phyloP scores from a whole-genome alignment of 2,888 invertebrate genomes.

The Cephalotes varians region DNA sequence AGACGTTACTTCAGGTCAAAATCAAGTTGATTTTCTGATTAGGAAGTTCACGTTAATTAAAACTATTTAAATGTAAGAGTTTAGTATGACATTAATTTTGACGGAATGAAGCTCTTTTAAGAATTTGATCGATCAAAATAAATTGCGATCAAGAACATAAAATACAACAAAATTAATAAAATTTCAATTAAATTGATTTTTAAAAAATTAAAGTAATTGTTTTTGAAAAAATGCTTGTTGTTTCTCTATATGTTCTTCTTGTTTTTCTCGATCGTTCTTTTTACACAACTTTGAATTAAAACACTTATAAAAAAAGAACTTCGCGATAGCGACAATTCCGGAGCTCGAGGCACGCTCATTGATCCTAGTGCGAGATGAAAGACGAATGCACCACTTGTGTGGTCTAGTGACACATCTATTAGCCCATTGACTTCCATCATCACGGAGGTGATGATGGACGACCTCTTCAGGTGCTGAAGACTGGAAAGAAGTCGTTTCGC shows the following conservation, averaged over 20 bases:
- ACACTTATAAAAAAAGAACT: neutral
- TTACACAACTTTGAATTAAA: neutral
- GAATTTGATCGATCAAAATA: neutral
- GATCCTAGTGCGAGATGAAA: constrained; percentile 10
- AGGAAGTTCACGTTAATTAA: neutral
- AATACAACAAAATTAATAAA: neutral
- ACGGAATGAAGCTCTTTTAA: neutral
- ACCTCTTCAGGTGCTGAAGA: constrained; percentile 38
- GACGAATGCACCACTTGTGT: constrained; percentile 45
- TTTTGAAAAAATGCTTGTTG: neutral
- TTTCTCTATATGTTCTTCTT: neutral
- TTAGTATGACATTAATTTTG: neutral
- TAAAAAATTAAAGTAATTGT: neutral
- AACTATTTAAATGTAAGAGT: neutral
- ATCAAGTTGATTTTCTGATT: neutral
- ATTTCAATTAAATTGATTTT: neutral
- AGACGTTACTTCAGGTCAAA: neutral
- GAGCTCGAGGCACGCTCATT: neutral
- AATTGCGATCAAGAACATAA: neutral
- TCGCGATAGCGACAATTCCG: neutral
- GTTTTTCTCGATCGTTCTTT: neutral
- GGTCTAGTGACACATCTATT: constrained; percentile 55
- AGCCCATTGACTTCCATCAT: constrained; percentile 45
- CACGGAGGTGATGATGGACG: constrained; percentile 54
- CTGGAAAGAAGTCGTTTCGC: constrained; percentile 60